Conservation (phyloP, 2,797 vertebrate species). For the Myotis myotis region DNA sequence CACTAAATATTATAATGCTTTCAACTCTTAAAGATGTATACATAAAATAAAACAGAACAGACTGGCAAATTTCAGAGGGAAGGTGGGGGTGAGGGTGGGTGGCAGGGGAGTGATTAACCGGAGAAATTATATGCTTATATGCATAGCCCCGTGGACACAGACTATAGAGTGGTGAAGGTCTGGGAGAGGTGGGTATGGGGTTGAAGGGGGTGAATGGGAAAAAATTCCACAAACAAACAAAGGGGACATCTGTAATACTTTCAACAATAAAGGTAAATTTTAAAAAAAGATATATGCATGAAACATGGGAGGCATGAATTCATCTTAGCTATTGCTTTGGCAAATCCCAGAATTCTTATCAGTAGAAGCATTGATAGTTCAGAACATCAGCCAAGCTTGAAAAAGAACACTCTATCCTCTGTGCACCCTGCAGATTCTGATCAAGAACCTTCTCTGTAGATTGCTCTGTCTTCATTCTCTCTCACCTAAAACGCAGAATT, state of each 20-base stretch:
- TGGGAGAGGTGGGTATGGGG: too few species aligned
- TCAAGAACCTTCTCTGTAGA: background rate
- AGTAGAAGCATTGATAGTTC: background rate
- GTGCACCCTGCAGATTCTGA: background rate
- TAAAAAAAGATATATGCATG: background rate
- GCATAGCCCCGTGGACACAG: too few species aligned
- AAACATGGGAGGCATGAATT: background rate
- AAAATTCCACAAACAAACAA: too few species aligned
- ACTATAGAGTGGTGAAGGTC: too few species aligned
- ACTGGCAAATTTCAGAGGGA: too few species aligned
- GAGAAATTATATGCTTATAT: too few species aligned
- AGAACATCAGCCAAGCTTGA: background rate
- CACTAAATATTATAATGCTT: background rate
- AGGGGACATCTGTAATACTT: too few species aligned
- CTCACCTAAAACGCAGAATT: background rate
- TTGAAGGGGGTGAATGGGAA: too few species aligned
- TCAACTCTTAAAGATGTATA: background rate
- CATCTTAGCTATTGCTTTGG: background rate
- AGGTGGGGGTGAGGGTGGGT: too few species aligned
- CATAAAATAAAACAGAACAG: too few species aligned
- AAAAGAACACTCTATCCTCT: background rate
- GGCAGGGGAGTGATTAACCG: too few species aligned
- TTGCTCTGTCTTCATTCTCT: background rate
- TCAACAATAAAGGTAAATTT: too few species aligned
- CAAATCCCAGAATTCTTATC: background rate